Base-by-base conservation (phyloP, 2,888 invertebrate genomes). In the Catocala nupta region DNA sequence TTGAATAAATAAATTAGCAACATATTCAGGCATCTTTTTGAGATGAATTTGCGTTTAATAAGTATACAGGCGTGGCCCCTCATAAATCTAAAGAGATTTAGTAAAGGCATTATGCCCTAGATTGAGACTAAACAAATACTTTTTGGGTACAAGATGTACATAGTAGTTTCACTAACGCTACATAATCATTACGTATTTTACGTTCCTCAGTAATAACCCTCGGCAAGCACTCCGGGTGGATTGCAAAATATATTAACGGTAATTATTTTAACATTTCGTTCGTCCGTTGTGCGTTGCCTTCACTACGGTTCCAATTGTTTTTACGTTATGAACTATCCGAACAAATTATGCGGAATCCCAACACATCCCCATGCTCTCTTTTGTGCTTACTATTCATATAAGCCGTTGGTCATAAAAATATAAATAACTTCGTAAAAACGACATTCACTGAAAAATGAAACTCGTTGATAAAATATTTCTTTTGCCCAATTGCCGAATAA, bases 171-270 rank as follows among this genome's bases (percentile, higher is more conserved):
- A 70, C 59, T 75, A 67, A 70, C 66, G 71, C 57, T 73, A 73
- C 61, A 51, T 61, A 71, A 57, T 59, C 76, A 77, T 80, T 73
- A 79, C 76, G 78, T 83, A 84, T 82, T 85, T 83, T 80, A 81
- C 79, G 80, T 83, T 83, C 85, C 87, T 88, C 81, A 82, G 84
- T 83, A 88, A 83, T 83, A 85, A 82, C 79, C 75, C 77, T 75
- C 79, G 73, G 75, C 80, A 82, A 83, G 85, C 83, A 83, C 79
- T 78, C 80, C 65, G 82, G 78, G 83, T 80, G 85, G 87, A 86
- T 84, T 88, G 89, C 88, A 90, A 90, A 89, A 90, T 91, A 84
- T 88, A 92, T 91, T 84, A 88, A 86, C 84, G 72, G 86, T 88
- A 89, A 91, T 91, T 91, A 90, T 89, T 90, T 86, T 83, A 86